These are phyloP conservation scores for Holothuria scabra DNA, from an alignment of 53 echinoderm and acorn worm species.

Conservation along the genomic window DNA sequence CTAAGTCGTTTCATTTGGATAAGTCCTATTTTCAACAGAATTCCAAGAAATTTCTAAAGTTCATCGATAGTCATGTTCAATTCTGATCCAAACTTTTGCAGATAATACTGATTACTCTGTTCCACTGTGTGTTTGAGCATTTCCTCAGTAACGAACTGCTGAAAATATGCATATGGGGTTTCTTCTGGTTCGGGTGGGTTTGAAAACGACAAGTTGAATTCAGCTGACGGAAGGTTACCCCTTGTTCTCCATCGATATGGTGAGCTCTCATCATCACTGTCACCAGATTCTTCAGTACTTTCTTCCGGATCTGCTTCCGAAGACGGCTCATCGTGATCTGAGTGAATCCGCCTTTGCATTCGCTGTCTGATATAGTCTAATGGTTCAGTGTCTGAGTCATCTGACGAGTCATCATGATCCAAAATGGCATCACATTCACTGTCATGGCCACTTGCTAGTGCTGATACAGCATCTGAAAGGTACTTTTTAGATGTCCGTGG, in stretches of 20 bases:
- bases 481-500: not conserved
- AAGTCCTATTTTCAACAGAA: too few relatives aligned
- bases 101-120: too few relatives aligned
- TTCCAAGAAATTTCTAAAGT: too few relatives aligned
- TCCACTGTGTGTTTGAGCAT: too few relatives aligned
- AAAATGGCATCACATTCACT: constrained; percentile 8
- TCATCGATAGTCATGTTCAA: too few relatives aligned
- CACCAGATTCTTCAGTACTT: too few relatives aligned
- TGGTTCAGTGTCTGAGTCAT: constrained; percentile 15
- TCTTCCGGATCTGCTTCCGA: too few relatives aligned
- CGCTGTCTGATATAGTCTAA: not conserved
- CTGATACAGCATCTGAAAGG: constrained; percentile 14
- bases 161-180: constrained; percentile 25
- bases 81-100: too few relatives aligned
- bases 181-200: not conserved
- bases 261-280: not conserved
- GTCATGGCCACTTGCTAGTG: constrained; percentile 1
- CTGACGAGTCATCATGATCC: not conserved
- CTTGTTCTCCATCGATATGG: constrained; percentile 17
- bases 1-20: too few relatives aligned
- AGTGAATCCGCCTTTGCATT: not conserved
- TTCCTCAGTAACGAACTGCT: too few relatives aligned
- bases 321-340: not conserved
- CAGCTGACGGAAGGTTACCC: not conserved
- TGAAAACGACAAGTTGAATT: not conserved